phyloP scores from a whole-genome alignment of 2,888 invertebrate species.

The Epinotia bilunana region DNA sequence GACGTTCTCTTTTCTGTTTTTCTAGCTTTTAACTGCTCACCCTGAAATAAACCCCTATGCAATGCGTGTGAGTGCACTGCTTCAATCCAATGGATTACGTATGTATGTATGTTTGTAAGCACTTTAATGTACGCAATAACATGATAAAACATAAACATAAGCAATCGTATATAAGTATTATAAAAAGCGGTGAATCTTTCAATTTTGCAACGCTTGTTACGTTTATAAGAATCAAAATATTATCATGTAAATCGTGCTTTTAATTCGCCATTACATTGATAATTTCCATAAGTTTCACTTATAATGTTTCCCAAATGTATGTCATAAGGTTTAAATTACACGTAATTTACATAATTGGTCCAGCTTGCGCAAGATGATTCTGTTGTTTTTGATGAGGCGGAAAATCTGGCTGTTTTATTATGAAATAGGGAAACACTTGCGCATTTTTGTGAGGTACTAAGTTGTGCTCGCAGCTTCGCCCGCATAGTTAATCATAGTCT shows the following conservation, averaged over 20 bases:
- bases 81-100: too few species aligned
- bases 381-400: background rate
- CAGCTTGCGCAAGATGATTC: background rate
- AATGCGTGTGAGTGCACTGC: too few species aligned
- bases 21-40: too few species aligned
- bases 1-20: too few species aligned
- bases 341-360: conserved; percentile 18
- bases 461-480: background rate
- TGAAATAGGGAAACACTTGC: background rate
- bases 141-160: too few species aligned
- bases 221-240: conserved; percentile 22
- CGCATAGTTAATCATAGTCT: background rate
- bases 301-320: conserved; percentile 23
- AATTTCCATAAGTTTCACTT: conserved; percentile 27
- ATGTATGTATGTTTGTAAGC: too few species aligned
- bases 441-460: background rate
- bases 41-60: too few species aligned
- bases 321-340: conserved; percentile 18
- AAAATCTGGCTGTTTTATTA: background rate
- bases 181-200: background rate
- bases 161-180: too few species aligned
- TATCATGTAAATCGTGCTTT: conserved; percentile 26
- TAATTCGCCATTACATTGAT: conserved; percentile 23
- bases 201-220: conserved; percentile 7
- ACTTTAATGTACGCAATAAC: too few species aligned